Base-by-base conservation (phyloP, 37 sponge, comb jelly and placozoan species). In the Chondrosia reniformis region DNA sequence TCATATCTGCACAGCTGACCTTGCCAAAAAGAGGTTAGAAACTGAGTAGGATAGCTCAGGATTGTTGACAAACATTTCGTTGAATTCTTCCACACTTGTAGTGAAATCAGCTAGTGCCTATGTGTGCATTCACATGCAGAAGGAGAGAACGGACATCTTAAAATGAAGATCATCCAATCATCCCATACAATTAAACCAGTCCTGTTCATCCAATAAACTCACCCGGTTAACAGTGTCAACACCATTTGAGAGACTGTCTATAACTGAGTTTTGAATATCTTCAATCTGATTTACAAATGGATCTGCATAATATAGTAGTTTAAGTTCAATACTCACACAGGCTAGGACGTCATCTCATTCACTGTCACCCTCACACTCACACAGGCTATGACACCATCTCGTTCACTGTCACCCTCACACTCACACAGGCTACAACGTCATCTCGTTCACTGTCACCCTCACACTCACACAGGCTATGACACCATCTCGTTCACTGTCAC, bases 361-460 rank as follows among this genome's bases (percentile, higher is more conserved):
- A 66, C 67, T 37, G 39, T 8, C 67, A 66, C 67, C 32, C 67
- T 37, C 67, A 66, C 67, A 32, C 67, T 37, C 38, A 66, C 67
- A 66, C 30, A 12, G 9, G 17, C 67, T 37, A 5, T 37, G 39
- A 66, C 67, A 12, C 67, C 32, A 36, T 5, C 67, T 37, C 67
- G 30, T 39, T 37, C 33, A 66, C 67, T 37, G 39, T 19, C 67
- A 66, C 38, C 9, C 67, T 37, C 33, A 66, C 67, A 66, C 67
- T 37, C 67, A 66, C 67, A 33, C 67, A 66, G 39, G 30, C 67
- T 19, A 36, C 13, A 8, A 34, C 67, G 9, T 44, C 39, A 21
- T n/a, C 9, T 21, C 22, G 42, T n/a, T 39, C 66, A 64, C 66
- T 33, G 3, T 30, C 66, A 64, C 34, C 19, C 63, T 25, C 63